Evolutionary conservation across 2,797 vertebrate genomes (phyloP).

Genomic region (Intellagama lesueurii): DNA sequence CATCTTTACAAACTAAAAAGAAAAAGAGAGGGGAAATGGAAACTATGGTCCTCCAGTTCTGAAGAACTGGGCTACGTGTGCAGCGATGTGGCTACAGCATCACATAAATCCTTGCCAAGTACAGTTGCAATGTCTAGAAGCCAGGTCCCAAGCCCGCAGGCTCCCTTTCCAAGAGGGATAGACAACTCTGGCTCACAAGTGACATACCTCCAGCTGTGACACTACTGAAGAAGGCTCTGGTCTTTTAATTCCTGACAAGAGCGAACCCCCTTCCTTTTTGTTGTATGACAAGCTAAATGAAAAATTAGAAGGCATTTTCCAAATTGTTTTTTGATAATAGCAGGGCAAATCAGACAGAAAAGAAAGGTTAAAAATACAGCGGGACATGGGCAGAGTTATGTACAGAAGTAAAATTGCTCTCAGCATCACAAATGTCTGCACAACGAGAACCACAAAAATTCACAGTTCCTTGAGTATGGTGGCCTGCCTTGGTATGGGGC

Average conservation of each 20-base stretch:
- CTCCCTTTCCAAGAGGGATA: background rate
- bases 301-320: background rate
- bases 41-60: too few relatives aligned
- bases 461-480: background rate
- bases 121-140: background rate
- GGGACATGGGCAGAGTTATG: too few relatives aligned
- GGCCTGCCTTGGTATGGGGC: too few relatives aligned
- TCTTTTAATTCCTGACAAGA: background rate
- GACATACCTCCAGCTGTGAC: background rate
- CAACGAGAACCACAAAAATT: background rate
- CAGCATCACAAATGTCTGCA: too few relatives aligned
- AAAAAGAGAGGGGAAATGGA: background rate
- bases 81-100: too few relatives aligned
- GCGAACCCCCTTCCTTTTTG: background rate
- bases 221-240: background rate
- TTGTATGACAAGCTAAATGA: background rate
- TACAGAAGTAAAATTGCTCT: background rate
- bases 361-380: background rate
- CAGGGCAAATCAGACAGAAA: background rate
- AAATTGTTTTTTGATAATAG: background rate
- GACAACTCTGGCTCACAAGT: background rate
- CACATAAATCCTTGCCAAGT: background rate
- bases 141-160: background rate
- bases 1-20: background rate
- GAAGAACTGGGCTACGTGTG: background rate